These are phyloP conservation scores for Cremastobaeus sp. DNA, from an alignment of 2,888 invertebrate species.

Conservation along the genomic window DNA sequence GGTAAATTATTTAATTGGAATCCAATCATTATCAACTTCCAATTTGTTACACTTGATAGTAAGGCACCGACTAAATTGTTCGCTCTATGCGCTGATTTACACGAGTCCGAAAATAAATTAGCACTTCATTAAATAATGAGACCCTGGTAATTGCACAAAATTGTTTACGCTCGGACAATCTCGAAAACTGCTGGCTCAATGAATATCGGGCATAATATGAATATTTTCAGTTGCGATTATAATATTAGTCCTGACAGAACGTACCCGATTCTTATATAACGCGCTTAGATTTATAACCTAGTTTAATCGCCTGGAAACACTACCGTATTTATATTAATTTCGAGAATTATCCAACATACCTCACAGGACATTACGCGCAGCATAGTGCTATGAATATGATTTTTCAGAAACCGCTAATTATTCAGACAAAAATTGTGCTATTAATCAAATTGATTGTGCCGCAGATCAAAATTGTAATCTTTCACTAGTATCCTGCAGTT, in stretches of 20 bases:
- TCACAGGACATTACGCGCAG: conserved; percentile 10
- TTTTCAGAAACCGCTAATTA: conserved; percentile 29
- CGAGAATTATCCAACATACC: conserved; percentile 14
- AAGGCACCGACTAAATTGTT: neutral
- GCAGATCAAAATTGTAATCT: conserved; percentile 10
- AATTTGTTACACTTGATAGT: conserved; percentile 10
- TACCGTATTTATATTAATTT: conserved; percentile 28
- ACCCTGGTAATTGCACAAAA: too few relatives aligned
- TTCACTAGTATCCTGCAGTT: too few relatives aligned
- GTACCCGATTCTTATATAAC: conserved; percentile 32
- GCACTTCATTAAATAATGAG: neutral
- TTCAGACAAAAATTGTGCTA: conserved; percentile 18
- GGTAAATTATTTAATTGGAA: conserved; percentile 38
- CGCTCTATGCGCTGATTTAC: neutral
- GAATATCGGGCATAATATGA: too few relatives aligned
- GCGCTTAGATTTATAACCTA: conserved; percentile 26
- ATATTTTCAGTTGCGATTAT: too few relatives aligned
- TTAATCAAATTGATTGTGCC: conserved; percentile 17
- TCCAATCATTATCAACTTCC: conserved; percentile 13
- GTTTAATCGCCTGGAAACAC: conserved; percentile 25
- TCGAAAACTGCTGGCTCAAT: too few relatives aligned
- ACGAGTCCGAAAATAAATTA: neutral
- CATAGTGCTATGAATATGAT: conserved; percentile 10
- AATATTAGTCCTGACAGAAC: conserved; percentile 4
- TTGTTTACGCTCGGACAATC: neutral